Evolutionary conservation across 1,140 invertebrate species (phyloP).

Genomic region (Aphaenogaster floridana): DNA sequence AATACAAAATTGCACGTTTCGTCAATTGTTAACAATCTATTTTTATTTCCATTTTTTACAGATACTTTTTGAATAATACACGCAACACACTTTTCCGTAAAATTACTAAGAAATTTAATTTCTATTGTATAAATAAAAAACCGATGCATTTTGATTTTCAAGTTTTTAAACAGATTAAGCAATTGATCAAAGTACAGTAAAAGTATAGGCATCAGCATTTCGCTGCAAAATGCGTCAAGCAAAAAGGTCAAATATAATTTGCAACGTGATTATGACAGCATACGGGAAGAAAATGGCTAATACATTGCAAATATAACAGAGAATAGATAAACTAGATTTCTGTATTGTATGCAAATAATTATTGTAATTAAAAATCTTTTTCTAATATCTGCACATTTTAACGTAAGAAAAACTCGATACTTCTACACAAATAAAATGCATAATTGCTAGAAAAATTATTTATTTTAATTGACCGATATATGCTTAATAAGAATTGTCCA

Average conservation of each 20-base stretch:
- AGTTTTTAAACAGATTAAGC: background rate
- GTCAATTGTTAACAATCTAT: background rate
- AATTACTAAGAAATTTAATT: background rate
- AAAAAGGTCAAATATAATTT: conserved; percentile 31
- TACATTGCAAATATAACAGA: background rate
- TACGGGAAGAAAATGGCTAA: background rate
- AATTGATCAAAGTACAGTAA: background rate
- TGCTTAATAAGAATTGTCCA: too few relatives aligned
- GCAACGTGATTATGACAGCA: background rate
- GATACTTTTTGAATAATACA: background rate
- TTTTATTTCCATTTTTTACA: background rate
- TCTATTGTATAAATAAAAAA: background rate
- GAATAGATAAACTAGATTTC: background rate
- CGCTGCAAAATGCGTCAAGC: background rate
- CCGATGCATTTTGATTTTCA: background rate
- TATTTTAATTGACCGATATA: background rate
- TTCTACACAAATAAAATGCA: background rate
- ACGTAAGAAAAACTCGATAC: background rate
- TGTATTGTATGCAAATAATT: conserved; percentile 15
- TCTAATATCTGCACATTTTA: too few relatives aligned
- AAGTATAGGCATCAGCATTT: conserved; percentile 3
- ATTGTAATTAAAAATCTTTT: background rate
- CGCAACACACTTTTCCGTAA: background rate
- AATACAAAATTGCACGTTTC: background rate
- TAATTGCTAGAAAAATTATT: conserved; percentile 3